phyloP scores from a whole-genome alignment of 1,140 invertebrate species.

The Neodiprion virginianus region DNA sequence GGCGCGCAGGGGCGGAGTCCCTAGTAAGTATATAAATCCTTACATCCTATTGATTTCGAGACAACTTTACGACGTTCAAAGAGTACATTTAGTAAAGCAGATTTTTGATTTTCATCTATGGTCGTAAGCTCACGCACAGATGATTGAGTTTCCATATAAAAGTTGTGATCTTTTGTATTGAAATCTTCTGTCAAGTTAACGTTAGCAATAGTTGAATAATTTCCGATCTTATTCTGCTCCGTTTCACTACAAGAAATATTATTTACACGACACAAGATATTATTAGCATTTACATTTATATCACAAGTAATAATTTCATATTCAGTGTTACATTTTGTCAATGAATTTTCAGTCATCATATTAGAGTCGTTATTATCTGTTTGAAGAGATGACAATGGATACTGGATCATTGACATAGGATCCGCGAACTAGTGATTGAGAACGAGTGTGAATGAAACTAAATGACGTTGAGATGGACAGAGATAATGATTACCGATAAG shows the following conservation, averaged over 20 bases:
- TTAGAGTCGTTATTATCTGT: neutral
- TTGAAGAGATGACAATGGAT: too few species aligned
- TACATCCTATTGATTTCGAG: slow-evolving; percentile 19
- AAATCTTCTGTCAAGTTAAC: neutral
- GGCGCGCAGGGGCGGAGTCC: too few species aligned
- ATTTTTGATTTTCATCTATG: slow-evolving; percentile 7
- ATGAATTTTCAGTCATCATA: neutral
- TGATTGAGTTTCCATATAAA: slow-evolving; percentile 13
- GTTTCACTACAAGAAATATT: too few species aligned
- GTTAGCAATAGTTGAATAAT: neutral
- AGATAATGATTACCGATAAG: too few species aligned
- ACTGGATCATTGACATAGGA: too few species aligned
- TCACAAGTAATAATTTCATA: neutral
- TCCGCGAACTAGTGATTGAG: too few species aligned
- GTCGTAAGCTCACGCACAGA: slow-evolving; percentile 13
- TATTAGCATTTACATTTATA: neutral
- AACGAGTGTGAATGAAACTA: too few species aligned
- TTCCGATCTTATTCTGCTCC: neutral
- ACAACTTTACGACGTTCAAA: slow-evolving; percentile 12
- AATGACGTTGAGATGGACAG: too few species aligned
- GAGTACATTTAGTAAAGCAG: slow-evolving; percentile 6
- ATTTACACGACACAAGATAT: neutral
- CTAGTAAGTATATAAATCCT: slow-evolving; percentile 25
- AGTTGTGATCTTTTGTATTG: neutral
- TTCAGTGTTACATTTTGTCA: neutral